Conservation (phyloP, 2,888 invertebrate genomes). For the Cephus spinipes region DNA sequence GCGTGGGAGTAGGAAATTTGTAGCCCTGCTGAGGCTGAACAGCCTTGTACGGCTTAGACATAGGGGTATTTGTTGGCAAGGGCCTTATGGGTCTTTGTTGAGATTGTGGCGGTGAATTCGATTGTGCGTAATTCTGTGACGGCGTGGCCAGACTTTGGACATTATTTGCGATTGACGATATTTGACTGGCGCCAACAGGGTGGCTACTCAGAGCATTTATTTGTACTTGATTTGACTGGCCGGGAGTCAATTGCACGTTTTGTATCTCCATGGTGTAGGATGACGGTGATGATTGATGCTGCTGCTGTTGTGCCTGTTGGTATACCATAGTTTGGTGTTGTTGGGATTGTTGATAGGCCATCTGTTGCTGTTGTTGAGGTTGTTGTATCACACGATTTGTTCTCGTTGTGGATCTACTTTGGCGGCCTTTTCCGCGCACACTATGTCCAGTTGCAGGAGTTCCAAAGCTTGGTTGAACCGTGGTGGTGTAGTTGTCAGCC, state of each 20-base stretch:
- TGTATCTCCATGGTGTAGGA: slow-evolving; percentile 57
- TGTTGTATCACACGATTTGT: slow-evolving; percentile 56
- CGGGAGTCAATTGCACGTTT: slow-evolving; percentile 44
- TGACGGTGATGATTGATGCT: slow-evolving; percentile 40
- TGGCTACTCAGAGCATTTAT: slow-evolving; percentile 30
- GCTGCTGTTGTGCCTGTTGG: slow-evolving; percentile 41
- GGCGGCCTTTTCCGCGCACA: slow-evolving; percentile 46
- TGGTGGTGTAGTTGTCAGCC: slow-evolving; percentile 39
- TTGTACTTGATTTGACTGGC: slow-evolving; percentile 43
- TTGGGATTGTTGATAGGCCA: slow-evolving; percentile 46
- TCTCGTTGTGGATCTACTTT: slow-evolving; percentile 44
- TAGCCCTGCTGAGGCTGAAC: slow-evolving; percentile 52
- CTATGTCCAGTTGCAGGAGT: slow-evolving; percentile 32
- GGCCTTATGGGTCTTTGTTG: slow-evolving; percentile 49
- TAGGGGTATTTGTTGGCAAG: slow-evolving; percentile 42
- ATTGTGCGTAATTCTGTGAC: slow-evolving; percentile 42
- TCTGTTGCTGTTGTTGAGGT: slow-evolving; percentile 54
- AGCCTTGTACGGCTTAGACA: slow-evolving; percentile 54
- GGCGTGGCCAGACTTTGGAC: slow-evolving; percentile 44
- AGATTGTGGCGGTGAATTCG: slow-evolving; percentile 37
- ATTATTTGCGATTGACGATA: slow-evolving; percentile 37
- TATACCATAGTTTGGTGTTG: slow-evolving; percentile 49
- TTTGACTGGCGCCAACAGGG: slow-evolving; percentile 32
- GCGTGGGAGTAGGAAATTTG: slow-evolving; percentile 54
- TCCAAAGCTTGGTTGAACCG: slow-evolving; percentile 44